Base-by-base conservation (phyloP, 2,888 invertebrate species). In the Tanypteryx hageni region DNA sequence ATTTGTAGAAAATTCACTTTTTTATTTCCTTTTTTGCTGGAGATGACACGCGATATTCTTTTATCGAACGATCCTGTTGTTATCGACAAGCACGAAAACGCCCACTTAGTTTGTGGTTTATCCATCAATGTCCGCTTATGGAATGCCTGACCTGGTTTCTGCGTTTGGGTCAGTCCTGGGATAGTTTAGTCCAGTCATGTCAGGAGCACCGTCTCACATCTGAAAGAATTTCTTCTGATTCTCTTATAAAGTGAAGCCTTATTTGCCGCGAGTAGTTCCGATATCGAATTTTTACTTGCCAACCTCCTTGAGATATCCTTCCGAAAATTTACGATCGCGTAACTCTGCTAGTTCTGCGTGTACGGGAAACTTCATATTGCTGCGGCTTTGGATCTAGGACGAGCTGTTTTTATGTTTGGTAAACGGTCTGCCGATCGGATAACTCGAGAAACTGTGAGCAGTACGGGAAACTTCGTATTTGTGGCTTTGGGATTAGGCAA, bases 131-230 rank as follows among this genome's bases (percentile, higher is more conserved):
- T 27, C 76, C 27, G 13, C 9, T 27, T 22, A 27, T 76, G 76
- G 27, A n/a, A 76, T 76, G 76, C 13, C 22, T 22, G 76, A 76
- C 76, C 76, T 76, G 76, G 76, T 76, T 76, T 27, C 76, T 76
- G 18, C 18, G n/a, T n/a, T 76, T 22, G 22, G 76, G 76, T 76
- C 76, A 27, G 22, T 22, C 27, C 22, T 76, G 76, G 22, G 76
- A 27, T 76, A 76, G 76, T 76, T 76, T 11, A 76, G 76, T 22
- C 22, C 76, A 13, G 76, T 44, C 44, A 44, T 44, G 44, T 44
- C 44, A 44, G 44, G 44, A 44, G 44, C 44, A 44, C 44, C 44
- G 44, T 44, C 76, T 76, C 9, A 22, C 27, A n/a, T 7, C 68
- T 18, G n/a, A 18, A 76, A 44, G 44, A 3, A 44, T 44, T 44